Conservation (phyloP, 2,888 invertebrate species). For the Acleris emargana region DNA sequence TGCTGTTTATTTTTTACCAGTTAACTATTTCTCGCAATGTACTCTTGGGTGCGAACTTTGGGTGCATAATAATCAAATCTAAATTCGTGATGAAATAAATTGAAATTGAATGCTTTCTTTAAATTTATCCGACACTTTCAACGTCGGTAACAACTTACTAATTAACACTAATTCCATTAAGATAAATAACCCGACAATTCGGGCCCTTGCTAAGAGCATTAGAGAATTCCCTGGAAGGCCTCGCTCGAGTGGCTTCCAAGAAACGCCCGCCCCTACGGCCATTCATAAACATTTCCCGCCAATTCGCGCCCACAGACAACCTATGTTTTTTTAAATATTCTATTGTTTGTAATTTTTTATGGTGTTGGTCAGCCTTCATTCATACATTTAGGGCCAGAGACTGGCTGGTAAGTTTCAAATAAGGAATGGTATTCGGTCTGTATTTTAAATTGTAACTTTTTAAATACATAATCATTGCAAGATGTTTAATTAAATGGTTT, state of each 20-base stretch:
- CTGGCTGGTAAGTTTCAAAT: constrained; percentile 2
- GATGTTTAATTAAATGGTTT: too few species aligned
- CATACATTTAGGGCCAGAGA: not conserved
- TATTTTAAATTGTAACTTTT: too few species aligned
- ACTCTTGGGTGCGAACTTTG: too few species aligned
- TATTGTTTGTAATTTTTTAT: constrained; percentile 7
- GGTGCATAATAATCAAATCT: too few species aligned
- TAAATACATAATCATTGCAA: too few species aligned
- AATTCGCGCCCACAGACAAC: constrained; percentile 23
- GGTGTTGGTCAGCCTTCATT: constrained; percentile 1
- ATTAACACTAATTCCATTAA: constrained; percentile 23
- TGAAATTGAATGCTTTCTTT: too few species aligned
- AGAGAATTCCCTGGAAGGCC: constrained; percentile 22
- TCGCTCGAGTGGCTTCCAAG: constrained; percentile 15
- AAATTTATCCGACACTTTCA: constrained; percentile 1
- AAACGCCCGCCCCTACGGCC: constrained; percentile 17
- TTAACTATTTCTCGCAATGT: too few species aligned
- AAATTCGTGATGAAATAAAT: too few species aligned
- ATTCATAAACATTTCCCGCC: constrained; percentile 32
- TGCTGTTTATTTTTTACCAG: too few species aligned
- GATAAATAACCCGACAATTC: constrained; percentile 19
- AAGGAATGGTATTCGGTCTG: not conserved
- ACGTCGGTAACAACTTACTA: constrained; percentile 12
- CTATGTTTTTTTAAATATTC: constrained; percentile 12
- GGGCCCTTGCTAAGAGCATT: constrained; percentile 8